Base-by-base conservation (phyloP, 2,113 vertebrate species). In the Pterocles orientalis region DNA sequence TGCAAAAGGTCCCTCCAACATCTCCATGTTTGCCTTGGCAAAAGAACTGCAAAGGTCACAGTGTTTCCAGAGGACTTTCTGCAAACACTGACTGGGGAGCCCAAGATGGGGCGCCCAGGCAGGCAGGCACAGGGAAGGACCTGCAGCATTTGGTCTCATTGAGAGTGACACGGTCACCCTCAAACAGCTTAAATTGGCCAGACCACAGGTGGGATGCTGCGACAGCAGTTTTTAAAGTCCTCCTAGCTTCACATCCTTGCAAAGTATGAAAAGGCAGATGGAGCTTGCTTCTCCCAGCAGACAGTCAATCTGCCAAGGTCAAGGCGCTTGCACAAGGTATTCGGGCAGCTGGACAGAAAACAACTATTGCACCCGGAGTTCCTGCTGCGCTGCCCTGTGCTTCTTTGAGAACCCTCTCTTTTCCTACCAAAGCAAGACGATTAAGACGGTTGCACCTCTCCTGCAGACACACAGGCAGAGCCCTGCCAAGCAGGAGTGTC, bases 1-100 rank as follows among this genome's bases (percentile, higher is more conserved):
- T 86, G 76, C 54, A 69, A 96, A 95, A 86, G 54, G 83, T 73
- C 83, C 33, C 50, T 57, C 50, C 34, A 24, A 72, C 34, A 45
- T 57, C 45, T 65, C 56, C 0, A 0, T 21, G 34, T 69, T 79
- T 88, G 71, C 68, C 76, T 77, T 65, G 54, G 66, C 4, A 18
- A 60, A 77, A 43, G 61, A 79, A 43, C 45, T 4, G 3, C 57
- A 88, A 69, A 86, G 93, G 70, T 64, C 93, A 60, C 0, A 2
- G 61, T 10, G 1, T 68, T 88, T 90, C n/a, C 70, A 68, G 53
- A 75, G 31, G 57, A 41, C 28, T 34, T 82, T 86, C 45, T 86
- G 62, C 79, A 77, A 90, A 34, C 15, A 3, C 45, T 31, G 28
- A 6, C 20, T 2, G 6, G 58, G 51, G 54, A 92, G 24, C 28